Evolutionary conservation across 2,888 invertebrate species (phyloP), one percentile per base, ranked within the genome.

Genomic region (Phorcus lineatus): DNA sequence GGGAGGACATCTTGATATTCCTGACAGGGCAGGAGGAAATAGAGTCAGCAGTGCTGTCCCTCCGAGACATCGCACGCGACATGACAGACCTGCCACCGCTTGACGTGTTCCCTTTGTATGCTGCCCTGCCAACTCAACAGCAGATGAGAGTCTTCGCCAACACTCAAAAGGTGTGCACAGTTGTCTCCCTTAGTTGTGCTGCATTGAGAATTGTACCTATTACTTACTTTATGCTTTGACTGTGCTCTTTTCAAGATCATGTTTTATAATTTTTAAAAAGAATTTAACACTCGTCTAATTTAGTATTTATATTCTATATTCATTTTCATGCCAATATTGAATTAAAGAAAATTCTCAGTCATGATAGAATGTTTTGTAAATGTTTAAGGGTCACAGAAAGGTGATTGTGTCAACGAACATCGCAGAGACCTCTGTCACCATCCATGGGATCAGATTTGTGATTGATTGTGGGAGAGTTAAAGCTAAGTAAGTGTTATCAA

Each of bases 1-100:
- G 92, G 74, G 96, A 98, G 87, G 97, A 98, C 92, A 96, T 99
- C 86, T 94, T 99, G 78, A 96, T 98, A 55, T 99, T 99, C 94
- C 94, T 99, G 80, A 98, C 98, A 74, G 99, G 99, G 0, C 98
- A 98, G 94, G 98, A 99, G 93, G 98, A 99, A 95, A 98, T 99
- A 85, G 98, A 98, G 94, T 91, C 93, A 1, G 91, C 92, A 31
- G 93, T 93, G 0, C 90, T 89, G 78, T 90, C 91, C n/a, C 90
- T 93, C 2, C 83, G 87, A 36, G 91, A 93, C 79, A 86, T 91
- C 17, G 95, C 95, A 83, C 94, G 95, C 86, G 96, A 96, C 91
- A 96, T 97, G 62, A 83, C 84, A 7, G 90, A 88, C 62, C 82
- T 82, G 0, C 96, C 96, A 0, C 94, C 95, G 19, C 94, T 98